Conservation (phyloP, 2,888 invertebrate genomes). For the Capitulum mitella region DNA sequence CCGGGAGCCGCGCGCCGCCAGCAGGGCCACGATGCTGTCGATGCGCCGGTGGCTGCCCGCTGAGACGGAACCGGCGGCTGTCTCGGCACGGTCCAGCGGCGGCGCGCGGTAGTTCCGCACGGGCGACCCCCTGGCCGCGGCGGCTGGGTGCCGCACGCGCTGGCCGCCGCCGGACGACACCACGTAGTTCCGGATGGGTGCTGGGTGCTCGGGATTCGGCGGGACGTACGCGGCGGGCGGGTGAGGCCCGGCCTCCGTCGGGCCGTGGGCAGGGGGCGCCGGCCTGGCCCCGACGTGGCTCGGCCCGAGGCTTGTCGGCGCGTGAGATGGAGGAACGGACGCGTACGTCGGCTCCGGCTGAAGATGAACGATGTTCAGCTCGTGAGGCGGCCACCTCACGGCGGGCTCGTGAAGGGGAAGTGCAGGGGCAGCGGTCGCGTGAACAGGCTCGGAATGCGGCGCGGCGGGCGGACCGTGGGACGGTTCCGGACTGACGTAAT, state of each 20-base stretch:
- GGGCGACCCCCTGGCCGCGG: background rate
- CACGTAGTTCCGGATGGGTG: background rate
- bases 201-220: background rate
- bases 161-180: background rate
- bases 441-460: no score
- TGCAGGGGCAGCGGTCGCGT: background rate
- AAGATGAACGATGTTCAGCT: no score
- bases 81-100: background rate
- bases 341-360: no score
- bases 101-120: background rate
- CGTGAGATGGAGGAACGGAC: no score
- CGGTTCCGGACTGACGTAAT: no score
- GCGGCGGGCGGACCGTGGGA: no score
- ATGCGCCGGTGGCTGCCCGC: no score
- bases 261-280: no score
- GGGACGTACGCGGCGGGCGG: background rate
- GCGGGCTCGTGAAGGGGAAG: background rate
- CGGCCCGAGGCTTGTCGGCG: no score
- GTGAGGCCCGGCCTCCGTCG: no score
- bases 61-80: no score
- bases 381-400: background rate
- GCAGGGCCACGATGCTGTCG: background rate
- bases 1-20: background rate
- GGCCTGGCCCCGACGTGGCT: no score
- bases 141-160: background rate